A percentile compares a stretch with the other conserved stretches of the same genome.
Evolutionary conservation across 2,888 invertebrate genomes (phyloP).

Genomic region (Sinohyriopsis cumingii): DNA sequence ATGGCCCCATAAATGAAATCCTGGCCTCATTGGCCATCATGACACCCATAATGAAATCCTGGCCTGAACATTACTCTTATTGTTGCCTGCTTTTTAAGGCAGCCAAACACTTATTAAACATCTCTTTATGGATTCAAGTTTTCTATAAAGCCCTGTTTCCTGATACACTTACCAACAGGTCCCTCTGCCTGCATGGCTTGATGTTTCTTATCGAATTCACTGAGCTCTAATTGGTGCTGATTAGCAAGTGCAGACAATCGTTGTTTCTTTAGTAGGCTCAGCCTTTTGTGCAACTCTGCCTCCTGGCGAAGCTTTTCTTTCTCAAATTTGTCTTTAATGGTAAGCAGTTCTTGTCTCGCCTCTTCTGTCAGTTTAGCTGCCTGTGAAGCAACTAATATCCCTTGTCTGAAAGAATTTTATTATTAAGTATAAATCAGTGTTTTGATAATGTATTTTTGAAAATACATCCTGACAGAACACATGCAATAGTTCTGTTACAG

Average conservation of each 20-base stretch:
- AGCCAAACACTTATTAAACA: too few relatives aligned
- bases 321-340: conserved; percentile 58
- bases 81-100: too few relatives aligned
- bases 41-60: too few relatives aligned
- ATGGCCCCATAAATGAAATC: too few relatives aligned
- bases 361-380: conserved; percentile 55
- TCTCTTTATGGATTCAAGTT: not conserved
- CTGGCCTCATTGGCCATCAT: too few relatives aligned
- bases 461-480: too few relatives aligned
- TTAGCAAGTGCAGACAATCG: conserved; percentile 50
- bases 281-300: conserved; percentile 57
- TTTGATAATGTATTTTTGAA: too few relatives aligned
- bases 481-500: not conserved
- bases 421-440: too few relatives aligned
- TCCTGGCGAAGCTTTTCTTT: conserved; percentile 56
- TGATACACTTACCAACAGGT: conserved; percentile 49
- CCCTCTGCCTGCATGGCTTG: conserved; percentile 55
- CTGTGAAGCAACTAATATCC: conserved; percentile 39
- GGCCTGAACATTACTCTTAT: too few relatives aligned
- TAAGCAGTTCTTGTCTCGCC: conserved; percentile 53
- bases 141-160: not conserved
- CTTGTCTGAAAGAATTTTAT: conserved; percentile 29
- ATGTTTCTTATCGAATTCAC: conserved; percentile 53
- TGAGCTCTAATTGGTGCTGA: conserved; percentile 55
- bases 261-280: conserved; percentile 57